Base-by-base conservation (phyloP, 2,113 vertebrate species). In the Prunella himalayana region DNA sequence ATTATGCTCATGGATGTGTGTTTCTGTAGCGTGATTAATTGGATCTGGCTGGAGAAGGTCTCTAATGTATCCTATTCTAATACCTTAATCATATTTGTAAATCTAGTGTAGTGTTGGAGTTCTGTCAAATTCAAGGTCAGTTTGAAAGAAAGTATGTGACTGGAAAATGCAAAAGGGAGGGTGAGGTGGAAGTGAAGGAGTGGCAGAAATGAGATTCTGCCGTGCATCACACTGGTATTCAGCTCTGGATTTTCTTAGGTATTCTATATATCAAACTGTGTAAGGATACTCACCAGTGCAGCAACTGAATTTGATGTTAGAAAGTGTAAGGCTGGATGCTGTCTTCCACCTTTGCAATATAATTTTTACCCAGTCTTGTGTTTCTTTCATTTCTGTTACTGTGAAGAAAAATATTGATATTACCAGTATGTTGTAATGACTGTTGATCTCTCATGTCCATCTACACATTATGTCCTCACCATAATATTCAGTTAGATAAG, bases 61-160 rank as follows among this genome's bases (percentile, higher is more conserved):
- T 82, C 59, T 91, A 50, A 65, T 88, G 72, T 88, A 45, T 86
- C 68, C 64, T 92, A 16, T 68, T 83, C 60, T 90, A 37, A 33
- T 63, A 45, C 30, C 13, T 44, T 90, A 68, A 88, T 96, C 47
- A 24, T 86, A 81, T 95, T 94, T 95, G 76, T 90, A 66, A 88
- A 81, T 86, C 79, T 82, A 78, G 51, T 24, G 51, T 83, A 51
- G 76, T 27, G 28, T 86, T 96, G 73, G 72, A 88, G 70, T 86
- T 45, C 56, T 86, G 76, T 94, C 76, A 76, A 71, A 94, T 86
- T 92, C 95, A 95, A 96, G 92, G 92, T 94, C 80, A 75, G 13
- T 82, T 81, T 90, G 76, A 81, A 90, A 44, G 66, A 65, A 91
- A 59, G 31, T 61, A 33, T 81, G 69, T 93, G 92, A 88, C 76